Base-by-base conservation (phyloP, 2,113 vertebrate species). In the Mesoclemmys tuberculata region DNA sequence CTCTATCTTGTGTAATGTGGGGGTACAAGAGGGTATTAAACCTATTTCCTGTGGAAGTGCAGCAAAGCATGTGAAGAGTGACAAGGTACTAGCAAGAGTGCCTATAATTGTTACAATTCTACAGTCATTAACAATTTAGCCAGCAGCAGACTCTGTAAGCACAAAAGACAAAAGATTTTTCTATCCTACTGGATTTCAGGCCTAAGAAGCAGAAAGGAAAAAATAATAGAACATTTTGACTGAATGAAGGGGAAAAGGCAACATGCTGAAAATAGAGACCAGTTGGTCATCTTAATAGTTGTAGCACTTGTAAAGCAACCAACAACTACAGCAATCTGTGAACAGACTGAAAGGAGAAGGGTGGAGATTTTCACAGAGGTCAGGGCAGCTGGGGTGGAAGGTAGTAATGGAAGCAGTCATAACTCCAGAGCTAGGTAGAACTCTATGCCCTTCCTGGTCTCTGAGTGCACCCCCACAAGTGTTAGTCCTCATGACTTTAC, bases 201-300 rank as follows among this genome's bases (percentile, higher is more conserved):
- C 3, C 1, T 52, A 78, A 84, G 22, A 71, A 61, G 38, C 7
- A 74, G 38, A 48, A 83, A 88, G 3, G 75, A 79, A n/a, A 10
- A 89, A 54, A 44, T 26, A 48, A 64, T 52, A 24, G 6, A 0
- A 0, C 38, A 26, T 54, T 86, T 58, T 83, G 75, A 4, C 9
- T 87, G n/a, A 75, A 71, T 10, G 58, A 90, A 90, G 38, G 14
- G 52, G 18, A 89, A 55, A 84, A 80, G 71, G 14, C n/a, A 90
- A 71, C 80, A 13, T 5, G 26, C 35, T 74, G 75, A 14, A 56
- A 90, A 84, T 80, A n/a, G 55, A 29, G 61, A 31, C 35, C 27
- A 51, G 16, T 44, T 90, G 55, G 44, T 83, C 58, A 68, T 64
- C 55, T 7, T 74, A 22, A 56, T 22, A 90, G 35, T 21, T 56